Evolutionary conservation across 2,113 vertebrate species (phyloP).

Genomic region (Oophaga pumilio): DNA sequence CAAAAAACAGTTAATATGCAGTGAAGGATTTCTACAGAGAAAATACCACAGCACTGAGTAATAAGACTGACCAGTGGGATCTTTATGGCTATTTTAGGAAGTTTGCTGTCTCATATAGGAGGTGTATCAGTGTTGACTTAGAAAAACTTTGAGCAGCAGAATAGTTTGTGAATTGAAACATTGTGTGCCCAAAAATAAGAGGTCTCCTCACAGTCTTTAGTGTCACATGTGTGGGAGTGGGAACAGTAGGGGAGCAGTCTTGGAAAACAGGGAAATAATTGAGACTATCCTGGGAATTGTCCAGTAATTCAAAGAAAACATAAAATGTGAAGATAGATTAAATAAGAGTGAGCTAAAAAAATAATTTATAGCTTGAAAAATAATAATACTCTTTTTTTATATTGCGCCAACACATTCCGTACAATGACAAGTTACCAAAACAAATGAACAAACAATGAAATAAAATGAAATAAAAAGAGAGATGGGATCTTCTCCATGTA

Average conservation of each 20-base stretch:
- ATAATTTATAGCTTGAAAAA: neutral
- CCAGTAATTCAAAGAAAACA: neutral
- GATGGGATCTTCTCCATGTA: neutral
- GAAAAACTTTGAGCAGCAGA: conserved; percentile 33
- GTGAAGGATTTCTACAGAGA: neutral
- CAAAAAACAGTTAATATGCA: conserved; percentile 8
- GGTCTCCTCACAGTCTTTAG: conserved; percentile 16
- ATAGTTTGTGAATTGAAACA: conserved; percentile 53
- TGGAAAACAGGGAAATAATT: conserved; percentile 1
- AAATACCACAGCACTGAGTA: conserved; percentile 57
- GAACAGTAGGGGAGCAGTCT: conserved; percentile 39
- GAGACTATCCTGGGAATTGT: conserved; percentile 31
- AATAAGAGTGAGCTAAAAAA: neutral
- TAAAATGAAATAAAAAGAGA: neutral
- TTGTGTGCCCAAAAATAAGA: conserved; percentile 31
- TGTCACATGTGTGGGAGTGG: conserved; percentile 51
- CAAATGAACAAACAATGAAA: neutral
- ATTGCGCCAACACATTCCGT: neutral
- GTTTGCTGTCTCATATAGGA: conserved; percentile 53
- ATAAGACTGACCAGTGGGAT: conserved; percentile 47
- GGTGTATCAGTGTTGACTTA: conserved; percentile 49
- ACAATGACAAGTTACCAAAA: neutral
- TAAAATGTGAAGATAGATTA: neutral
- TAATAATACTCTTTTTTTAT: neutral
- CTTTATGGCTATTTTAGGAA: conserved; percentile 57